A percentile compares a stretch with the other conserved stretches of the same genome.
Evolutionary conservation across 2,888 invertebrate species (phyloP).

Genomic region (Zeuzera pyrina): DNA sequence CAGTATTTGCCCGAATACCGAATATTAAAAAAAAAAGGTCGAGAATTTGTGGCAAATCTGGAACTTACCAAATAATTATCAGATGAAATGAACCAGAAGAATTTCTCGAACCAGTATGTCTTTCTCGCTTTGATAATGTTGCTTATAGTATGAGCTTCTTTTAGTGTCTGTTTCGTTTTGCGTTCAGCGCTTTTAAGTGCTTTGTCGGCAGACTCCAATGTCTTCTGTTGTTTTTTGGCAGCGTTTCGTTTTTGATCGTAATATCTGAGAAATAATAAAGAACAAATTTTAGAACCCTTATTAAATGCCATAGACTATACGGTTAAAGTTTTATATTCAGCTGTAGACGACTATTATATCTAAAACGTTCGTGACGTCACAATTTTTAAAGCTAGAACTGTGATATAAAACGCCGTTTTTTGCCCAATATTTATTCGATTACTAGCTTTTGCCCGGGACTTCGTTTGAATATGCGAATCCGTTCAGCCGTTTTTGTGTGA

Average conservation of each 20-base stretch:
- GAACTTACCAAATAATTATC: constrained; percentile 87
- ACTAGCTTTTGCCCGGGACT: too few species aligned
- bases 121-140: constrained; percentile 95
- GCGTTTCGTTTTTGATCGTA: constrained; percentile 93
- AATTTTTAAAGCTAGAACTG: too few species aligned
- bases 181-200: constrained; percentile 96
- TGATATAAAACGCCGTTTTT: too few species aligned
- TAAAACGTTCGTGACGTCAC: too few species aligned
- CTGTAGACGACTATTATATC: not conserved
- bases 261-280: too few species aligned
- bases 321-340: too few species aligned
- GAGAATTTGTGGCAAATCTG: too few species aligned
- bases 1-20: not conserved
- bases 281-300: too few species aligned
- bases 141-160: constrained; percentile 92
- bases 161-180: constrained; percentile 93
- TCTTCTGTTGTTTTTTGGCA: constrained; percentile 96
- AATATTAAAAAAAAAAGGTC: not conserved
- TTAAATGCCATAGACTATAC: too few species aligned
- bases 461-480: too few species aligned
- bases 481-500: too few species aligned
- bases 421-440: too few species aligned
- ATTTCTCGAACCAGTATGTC: constrained; percentile 99
- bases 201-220: constrained; percentile 92
- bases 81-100: constrained; percentile 98